A percentile compares a stretch with the other conserved stretches of the same genome.
Evolutionary conservation across 2,888 invertebrate species (phyloP).

Genomic region (Rhagonycha fulva): DNA sequence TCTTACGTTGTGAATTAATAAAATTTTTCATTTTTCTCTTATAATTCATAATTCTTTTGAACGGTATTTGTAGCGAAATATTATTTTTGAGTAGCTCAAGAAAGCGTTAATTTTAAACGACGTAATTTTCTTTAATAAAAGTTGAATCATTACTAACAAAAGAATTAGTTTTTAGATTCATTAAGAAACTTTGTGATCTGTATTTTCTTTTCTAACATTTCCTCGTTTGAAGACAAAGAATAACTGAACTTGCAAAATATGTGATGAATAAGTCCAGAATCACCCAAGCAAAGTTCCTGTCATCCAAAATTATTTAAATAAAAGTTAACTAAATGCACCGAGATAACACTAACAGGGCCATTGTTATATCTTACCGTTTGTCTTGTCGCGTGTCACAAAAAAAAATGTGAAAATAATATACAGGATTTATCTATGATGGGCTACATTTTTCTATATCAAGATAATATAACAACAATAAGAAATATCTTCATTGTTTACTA

Average conservation of each 20-base stretch:
- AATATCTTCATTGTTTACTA: background rate
- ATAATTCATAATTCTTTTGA: background rate
- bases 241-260: background rate
- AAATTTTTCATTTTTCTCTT: background rate
- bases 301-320: conserved; percentile 22
- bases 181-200: background rate
- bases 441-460: background rate
- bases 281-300: conserved; percentile 25
- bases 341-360: background rate
- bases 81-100: background rate
- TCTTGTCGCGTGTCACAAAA: background rate
- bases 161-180: background rate
- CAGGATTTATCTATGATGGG: background rate
- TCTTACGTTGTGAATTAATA: background rate
- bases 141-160: background rate
- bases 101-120: background rate
- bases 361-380: background rate
- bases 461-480: background rate
- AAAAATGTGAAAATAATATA: background rate
- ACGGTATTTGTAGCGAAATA: background rate
- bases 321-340: background rate
- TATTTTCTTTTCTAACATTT: background rate
- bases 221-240: background rate
- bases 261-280: background rate
- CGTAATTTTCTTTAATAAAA: background rate